Evolutionary conservation across 2,113 vertebrate species (phyloP).

Genomic region (Crocuta crocuta): DNA sequence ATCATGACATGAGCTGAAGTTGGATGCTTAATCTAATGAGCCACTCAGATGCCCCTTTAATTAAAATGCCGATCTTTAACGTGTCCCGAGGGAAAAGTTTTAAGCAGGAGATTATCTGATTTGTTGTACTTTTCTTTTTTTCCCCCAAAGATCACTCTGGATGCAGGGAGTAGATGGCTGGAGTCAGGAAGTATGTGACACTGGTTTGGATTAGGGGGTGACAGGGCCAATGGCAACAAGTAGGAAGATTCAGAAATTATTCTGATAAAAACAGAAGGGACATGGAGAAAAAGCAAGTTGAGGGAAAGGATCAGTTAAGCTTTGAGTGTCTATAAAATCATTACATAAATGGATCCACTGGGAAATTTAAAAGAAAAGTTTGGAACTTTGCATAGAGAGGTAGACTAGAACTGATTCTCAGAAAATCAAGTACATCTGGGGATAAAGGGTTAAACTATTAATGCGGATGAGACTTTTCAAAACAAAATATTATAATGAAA

Average conservation of each 20-base stretch:
- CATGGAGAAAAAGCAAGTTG: background rate
- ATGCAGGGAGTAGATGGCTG: background rate
- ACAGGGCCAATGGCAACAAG: background rate
- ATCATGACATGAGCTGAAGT: too few species aligned
- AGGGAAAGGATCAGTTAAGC: background rate
- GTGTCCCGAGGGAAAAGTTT: background rate
- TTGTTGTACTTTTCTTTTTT: background rate
- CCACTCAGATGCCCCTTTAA: too few species aligned
- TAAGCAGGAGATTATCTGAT: background rate
- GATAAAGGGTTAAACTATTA: background rate
- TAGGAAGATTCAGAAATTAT: background rate
- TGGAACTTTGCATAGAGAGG: background rate
- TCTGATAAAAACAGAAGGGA: background rate
- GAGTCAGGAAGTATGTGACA: fast-evolving
- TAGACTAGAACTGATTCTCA: background rate
- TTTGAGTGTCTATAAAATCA: background rate
- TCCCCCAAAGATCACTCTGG: background rate
- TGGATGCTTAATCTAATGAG: too few species aligned
- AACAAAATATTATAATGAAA: background rate
- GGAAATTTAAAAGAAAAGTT: background rate
- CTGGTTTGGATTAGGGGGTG: background rate
- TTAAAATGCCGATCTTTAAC: too few species aligned
- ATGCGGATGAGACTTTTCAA: background rate
- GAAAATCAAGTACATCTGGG: background rate
- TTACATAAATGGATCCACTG: background rate